Evolutionary conservation across 2,113 vertebrate species (phyloP), one percentile per base, ranked within the genome.

Genomic region (Syngnathoides biaculeatus): DNA sequence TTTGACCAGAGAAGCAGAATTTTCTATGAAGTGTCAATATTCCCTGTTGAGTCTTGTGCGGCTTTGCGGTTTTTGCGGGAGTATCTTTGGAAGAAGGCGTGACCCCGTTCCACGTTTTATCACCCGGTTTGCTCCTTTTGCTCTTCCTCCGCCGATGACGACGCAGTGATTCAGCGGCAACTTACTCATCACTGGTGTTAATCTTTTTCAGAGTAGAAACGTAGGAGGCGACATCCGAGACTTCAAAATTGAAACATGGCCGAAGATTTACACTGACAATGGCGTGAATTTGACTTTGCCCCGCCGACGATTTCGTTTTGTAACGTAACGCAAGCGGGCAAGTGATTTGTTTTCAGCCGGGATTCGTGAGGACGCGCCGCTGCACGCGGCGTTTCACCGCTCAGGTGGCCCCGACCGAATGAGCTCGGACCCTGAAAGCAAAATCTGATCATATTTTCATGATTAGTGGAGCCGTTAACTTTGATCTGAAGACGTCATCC

Each of bases 81-180:
- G 52, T 26, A 11, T n/a, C n/a, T 24, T 24, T 12, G 20, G 53
- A 55, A 30, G 15, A 57, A 57, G 2, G 26, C 26, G 8, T 40
- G 38, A n/a, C 58, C 57, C 66, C 38, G 26, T 58, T 62, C 27
- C 52, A 52, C 56, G 52, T 67, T 68, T 60, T 43, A 20, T 17
- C 43, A 10, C 62, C 30, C 6, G 30, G 30, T 35, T 5, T 2
- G 30, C 30, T 35, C 30, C 39, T 27, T 20, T 67, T 65, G 24
- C 38, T 70, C 22, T 6, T 65, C 26, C 48, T 65, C 60, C 7
- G 56, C 6, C 65, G 67, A 62, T 74, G 40, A 61, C 19, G 45
- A 47, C 15, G 30, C 45, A 40, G 3, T 71, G 60, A 84, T 65
- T 82, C 64, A 76, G 58, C 68, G 66, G 24, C 66, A 39, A 35